Base-by-base conservation (phyloP, 2,888 invertebrate genomes). In the Thumatha senex region DNA sequence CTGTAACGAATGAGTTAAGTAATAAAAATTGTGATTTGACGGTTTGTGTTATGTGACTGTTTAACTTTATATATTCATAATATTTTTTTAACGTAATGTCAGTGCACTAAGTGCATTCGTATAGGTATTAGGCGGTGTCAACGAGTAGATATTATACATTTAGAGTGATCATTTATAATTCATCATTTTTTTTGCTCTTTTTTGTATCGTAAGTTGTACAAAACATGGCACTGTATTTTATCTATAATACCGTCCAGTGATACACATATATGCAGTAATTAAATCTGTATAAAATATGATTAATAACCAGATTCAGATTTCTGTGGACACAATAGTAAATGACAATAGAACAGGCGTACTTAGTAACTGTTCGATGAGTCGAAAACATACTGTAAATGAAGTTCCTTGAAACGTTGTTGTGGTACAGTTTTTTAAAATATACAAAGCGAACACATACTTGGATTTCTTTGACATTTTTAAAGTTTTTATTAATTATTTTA, bases 181-280 rank as follows among this genome's bases (percentile, higher is more conserved):
- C 63, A 70, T 73, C 72, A 50, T 63, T 75, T 76, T 73, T 67
- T 76, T 73, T 67, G 72, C 71, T 76, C 76, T 73, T 72, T 74
- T 72, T 65, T 73, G 18, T 74, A 43, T 35, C 70, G 75, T 75
- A 68, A 60, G 40, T 15, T 41, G n/a, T 75, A 72, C 70, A 74
- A 72, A 69, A 70, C 70, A 72, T 69, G 74, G 79, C 85, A 85
- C 82, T 78, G 77, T 76, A 70, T 78, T 79, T 82, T 83, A 76
- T 86, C 76, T 83, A 71, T 78, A 79, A 87, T 81, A 89, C 89
- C 89, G 89, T 90, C 89, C 89, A 90, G 87, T 89, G 82, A 86
- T 74, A 77, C 70, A 54, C 61, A 61, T 39, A 54, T 7, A 31
- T 53, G 48, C 61, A 72, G 70, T 74, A 63, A 74, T 67, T 65